Evolutionary conservation across 2,797 vertebrate species (phyloP).

Genomic region (Alosa sapidissima): DNA sequence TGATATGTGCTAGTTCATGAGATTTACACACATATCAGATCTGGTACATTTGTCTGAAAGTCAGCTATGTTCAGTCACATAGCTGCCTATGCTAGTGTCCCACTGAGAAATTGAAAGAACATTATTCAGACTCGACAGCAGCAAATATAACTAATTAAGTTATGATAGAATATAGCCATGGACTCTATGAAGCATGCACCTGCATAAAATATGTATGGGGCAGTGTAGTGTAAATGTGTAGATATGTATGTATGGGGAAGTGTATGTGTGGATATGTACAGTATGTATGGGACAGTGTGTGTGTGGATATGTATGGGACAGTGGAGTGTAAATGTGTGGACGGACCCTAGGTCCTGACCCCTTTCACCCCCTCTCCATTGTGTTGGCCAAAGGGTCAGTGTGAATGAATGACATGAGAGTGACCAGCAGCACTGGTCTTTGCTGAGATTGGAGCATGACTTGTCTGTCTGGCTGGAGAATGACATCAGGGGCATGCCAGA

Average conservation of each 20-base stretch:
- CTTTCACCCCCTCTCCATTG: conserved; percentile 52
- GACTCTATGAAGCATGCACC: background rate
- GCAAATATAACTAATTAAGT: background rate
- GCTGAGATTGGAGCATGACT: conserved; percentile 39
- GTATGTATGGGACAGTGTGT: background rate
- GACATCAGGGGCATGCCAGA: conserved; percentile 54
- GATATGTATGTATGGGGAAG: background rate
- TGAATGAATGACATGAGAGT: conserved; percentile 65
- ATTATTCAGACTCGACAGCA: background rate
- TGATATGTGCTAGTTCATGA: background rate
- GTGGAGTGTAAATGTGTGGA: background rate
- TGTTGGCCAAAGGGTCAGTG: conserved; percentile 59
- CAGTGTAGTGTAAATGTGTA: background rate
- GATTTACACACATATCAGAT: background rate
- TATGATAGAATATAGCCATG: background rate
- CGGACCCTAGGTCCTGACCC: conserved; percentile 51
- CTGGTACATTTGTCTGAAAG: background rate
- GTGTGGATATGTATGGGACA: background rate
- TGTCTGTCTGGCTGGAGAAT: conserved; percentile 56
- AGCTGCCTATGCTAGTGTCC: background rate
- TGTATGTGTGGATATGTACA: too few relatives aligned
- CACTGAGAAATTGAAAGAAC: background rate
- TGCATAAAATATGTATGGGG: background rate
- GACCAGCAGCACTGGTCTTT: conserved; percentile 42
- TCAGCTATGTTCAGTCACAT: background rate